Evolutionary conservation across 2,888 invertebrate genomes (phyloP), one percentile per base, ranked within the genome.

Genomic region (Euplagia quadripunctaria): DNA sequence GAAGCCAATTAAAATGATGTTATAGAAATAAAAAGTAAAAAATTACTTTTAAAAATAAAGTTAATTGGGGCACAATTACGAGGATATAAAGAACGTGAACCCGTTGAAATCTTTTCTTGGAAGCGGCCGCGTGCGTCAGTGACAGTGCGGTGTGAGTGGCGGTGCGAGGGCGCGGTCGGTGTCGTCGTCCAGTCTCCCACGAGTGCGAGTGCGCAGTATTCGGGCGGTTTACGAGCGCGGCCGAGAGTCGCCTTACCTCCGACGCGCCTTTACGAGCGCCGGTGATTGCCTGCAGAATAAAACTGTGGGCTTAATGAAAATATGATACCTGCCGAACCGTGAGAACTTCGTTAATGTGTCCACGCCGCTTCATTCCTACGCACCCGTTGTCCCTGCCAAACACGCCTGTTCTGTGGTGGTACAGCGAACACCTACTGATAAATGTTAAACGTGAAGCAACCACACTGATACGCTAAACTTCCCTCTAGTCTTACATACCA

Each of bases 91-190:
- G 51, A 67, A 52, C 69, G 31, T 46, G 55, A 71, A 74, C 83
- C 80, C 86, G 87, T 87, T 87, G 86, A 87, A 82, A 85, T 87
- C 87, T 87, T 87, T 86, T 79, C 75, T 78, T 80, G 9, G 68
- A 31, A 67, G 4, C 63, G 52, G 20, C 61, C 42, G 42, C 42
- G 58, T 61, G 14, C 31, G 61, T 42, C 46, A 31, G 67, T 20
- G 58, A 20, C 20, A 61, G 14, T 0, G 31, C 31, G 31, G 31
- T 61, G 14, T 61, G 31, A 31, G 46, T 65, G 11, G 42, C 42
- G 43, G 20, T 61, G 58, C 17, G 51, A 17, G 46, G 52, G n/a
- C 31, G 46, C 42, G 41, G 58, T 51, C 42, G 55, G 49, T 68
- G 69, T 66, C 71, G 75, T 71, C 72, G 70, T 7, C 20, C 52